Conservation (phyloP, 2,888 invertebrate species). For the Xylophagus ater region DNA sequence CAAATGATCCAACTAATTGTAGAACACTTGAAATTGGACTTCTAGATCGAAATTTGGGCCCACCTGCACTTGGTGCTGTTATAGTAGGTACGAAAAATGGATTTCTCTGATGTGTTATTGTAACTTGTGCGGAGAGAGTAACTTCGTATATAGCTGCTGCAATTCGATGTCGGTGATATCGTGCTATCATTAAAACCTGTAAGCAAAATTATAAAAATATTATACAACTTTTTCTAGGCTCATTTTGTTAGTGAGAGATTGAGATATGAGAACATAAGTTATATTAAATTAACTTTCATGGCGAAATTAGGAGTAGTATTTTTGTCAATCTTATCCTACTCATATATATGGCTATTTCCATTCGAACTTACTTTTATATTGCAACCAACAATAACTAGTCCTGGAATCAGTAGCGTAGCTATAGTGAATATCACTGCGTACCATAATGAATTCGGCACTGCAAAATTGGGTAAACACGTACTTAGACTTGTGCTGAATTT, state of each 20-base stretch:
- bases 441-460: conserved; percentile 48
- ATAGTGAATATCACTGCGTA: conserved; percentile 55
- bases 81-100: conserved; percentile 62
- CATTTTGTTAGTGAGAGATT: too few relatives aligned
- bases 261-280: too few relatives aligned
- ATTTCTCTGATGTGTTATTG: conserved; percentile 70
- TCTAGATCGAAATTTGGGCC: conserved; percentile 42
- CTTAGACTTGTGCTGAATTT: conserved; percentile 46
- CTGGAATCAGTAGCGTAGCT: conserved; percentile 55
- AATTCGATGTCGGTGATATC: conserved; percentile 70
- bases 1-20: conserved; percentile 59
- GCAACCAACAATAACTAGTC: conserved; percentile 56
- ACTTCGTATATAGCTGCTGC: conserved; percentile 79
- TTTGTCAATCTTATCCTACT: too few relatives aligned
- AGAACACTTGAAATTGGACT: conserved; percentile 57
- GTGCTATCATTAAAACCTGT: conserved; percentile 51
- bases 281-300: too few relatives aligned
- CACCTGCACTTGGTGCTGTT: conserved; percentile 44
- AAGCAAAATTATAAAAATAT: conserved; percentile 15
- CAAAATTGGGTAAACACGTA: conserved; percentile 57
- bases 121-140: conserved; percentile 71
- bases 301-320: too few relatives aligned
- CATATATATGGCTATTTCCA: too few relatives aligned
- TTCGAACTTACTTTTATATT: conserved; percentile 53
- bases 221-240: too few relatives aligned